Evolutionary conservation across 2,113 vertebrate genomes (phyloP), one percentile per base, ranked within the genome.

Genomic region (Chunga burmeisteri): DNA sequence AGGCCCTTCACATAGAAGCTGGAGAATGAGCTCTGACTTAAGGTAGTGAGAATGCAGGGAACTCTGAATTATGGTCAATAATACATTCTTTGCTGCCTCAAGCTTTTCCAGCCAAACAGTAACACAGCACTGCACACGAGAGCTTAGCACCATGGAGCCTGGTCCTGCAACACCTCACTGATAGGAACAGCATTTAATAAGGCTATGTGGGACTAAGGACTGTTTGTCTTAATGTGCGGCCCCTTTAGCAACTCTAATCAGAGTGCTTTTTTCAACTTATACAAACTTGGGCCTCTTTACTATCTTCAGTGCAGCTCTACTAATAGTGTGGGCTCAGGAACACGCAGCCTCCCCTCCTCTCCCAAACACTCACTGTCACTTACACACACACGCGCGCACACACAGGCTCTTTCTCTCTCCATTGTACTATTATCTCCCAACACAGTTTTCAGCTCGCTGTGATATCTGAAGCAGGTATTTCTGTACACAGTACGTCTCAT

Each of bases 11-110:
- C 93, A 88, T 95, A 88, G 78, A 95, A 96, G 90, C 93, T 67
- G 70, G 65, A 88, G 94, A 95, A 88, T 16, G 67, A 91, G 90
- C 16, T 8, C 83, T 95, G 93, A 95, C 91, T 96, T 93, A 89
- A 96, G 94, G 82, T 65, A 27, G 85, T 52, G 95, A 92, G 94
- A 97, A 97, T 96, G 94, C 4, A 27, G 90, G 66, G 86, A 97
- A 95, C 93, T 94, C 87, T 22, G 40, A 82, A 23, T 66, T 82
- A 90, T 86, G 95, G 74, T 58, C 71, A 79, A 15, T 17, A 87
- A 47, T 46, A 67, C 78, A 92, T 75, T 58, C 92, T 80, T 61
- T 18, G 42, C 79, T 77, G 52, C 65, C 77, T 91, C 59, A 23
- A 84, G 84, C 25, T 82, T 47, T 80, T 32, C 36, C 73, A 89